Evolutionary conservation across 2,113 vertebrate species (phyloP).

Genomic region (Osmerus mordax): DNA sequence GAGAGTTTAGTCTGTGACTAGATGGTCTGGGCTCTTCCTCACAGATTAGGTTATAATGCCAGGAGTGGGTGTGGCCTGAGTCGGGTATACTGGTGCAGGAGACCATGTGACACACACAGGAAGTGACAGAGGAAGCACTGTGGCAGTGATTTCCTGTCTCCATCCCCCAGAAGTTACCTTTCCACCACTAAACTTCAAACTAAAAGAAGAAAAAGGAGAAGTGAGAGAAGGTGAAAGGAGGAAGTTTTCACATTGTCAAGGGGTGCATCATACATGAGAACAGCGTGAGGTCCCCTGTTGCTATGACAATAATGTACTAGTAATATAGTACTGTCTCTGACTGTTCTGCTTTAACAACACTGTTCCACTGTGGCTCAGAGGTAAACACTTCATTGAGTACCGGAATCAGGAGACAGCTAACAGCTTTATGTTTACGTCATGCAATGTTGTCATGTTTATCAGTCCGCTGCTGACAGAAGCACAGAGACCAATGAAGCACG

Average conservation of each 20-base stretch:
- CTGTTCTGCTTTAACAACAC: conserved; percentile 62
- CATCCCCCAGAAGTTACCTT: conserved; percentile 64
- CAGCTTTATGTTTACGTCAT: too few relatives aligned
- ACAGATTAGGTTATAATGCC: too few relatives aligned
- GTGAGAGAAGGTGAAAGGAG: conserved; percentile 44
- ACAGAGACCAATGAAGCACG: too few relatives aligned
- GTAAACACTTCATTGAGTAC: neutral
- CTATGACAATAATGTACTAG: conserved; percentile 52
- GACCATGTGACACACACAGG: neutral
- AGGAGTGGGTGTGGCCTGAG: too few relatives aligned
- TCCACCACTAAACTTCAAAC: conserved; percentile 5
- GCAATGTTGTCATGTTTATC: too few relatives aligned
- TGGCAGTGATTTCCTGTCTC: conserved; percentile 48
- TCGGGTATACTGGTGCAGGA: too few relatives aligned
- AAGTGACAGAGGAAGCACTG: conserved; percentile 64
- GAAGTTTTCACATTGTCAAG: conserved; percentile 67
- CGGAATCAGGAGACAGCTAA: too few relatives aligned
- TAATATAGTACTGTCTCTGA: neutral
- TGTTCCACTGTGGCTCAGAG: conserved; percentile 55
- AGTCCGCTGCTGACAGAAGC: too few relatives aligned
- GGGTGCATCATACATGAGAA: conserved; percentile 62
- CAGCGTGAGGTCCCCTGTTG: conserved; percentile 60
- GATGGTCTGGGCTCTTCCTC: too few relatives aligned
- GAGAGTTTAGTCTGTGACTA: too few relatives aligned
- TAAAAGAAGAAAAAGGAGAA: conserved; percentile 29